These are phyloP conservation scores for Melitaea athalia DNA, from an alignment of 2,888 invertebrate species.

Conservation along the genomic window DNA sequence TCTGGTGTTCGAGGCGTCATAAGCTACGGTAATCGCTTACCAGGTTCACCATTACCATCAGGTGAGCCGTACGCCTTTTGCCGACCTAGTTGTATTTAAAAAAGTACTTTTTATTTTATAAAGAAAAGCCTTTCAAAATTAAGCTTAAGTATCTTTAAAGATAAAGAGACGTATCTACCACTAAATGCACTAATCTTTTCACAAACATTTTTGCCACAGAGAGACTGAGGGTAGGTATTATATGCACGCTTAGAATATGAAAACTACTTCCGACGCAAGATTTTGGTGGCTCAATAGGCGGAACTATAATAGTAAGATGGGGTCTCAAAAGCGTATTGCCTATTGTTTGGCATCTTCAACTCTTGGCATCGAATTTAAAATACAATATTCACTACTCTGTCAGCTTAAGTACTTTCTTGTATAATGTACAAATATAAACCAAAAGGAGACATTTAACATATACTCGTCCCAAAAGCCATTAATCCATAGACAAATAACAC, in stretches of 20 bases:
- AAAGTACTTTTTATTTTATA: too few relatives aligned
- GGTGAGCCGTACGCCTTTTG: too few relatives aligned
- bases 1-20: too few relatives aligned
- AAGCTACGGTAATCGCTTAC: too few relatives aligned
- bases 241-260: conserved; percentile 35
- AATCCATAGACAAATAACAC: conserved; percentile 46
- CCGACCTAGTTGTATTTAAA: too few relatives aligned
- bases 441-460: conserved; percentile 7
- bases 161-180: background rate
- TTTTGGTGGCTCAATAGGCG: conserved; percentile 65
- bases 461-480: conserved; percentile 52
- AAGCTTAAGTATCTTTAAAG: too few relatives aligned
- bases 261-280: conserved; percentile 69
- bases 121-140: too few relatives aligned
- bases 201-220: background rate
- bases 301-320: conserved; percentile 60
- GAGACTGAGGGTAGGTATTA: background rate
- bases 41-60: too few relatives aligned
- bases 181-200: background rate
- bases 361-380: conserved; percentile 76
- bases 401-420: conserved; percentile 70
- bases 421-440: conserved; percentile 73
- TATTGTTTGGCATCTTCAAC: conserved; percentile 79
- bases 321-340: conserved; percentile 69
- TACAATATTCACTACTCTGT: conserved; percentile 61